Conservation (phyloP, 2,888 invertebrate genomes). For the Eupithecia subumbrata region DNA sequence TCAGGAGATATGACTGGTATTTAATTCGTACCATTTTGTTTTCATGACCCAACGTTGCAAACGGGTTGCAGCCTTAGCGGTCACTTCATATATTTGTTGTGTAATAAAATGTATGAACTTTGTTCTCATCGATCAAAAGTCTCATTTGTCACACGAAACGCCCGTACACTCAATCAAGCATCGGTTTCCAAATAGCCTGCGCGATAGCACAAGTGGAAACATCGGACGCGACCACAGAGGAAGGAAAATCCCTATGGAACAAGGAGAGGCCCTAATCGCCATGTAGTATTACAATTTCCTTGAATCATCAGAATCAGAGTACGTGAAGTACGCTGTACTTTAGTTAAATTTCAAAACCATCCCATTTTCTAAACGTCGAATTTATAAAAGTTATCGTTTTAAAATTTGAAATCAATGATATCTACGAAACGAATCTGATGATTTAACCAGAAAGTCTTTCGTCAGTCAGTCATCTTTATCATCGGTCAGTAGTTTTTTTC, state of each 20-base stretch:
- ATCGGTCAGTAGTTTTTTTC: not conserved
- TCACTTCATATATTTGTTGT: not conserved
- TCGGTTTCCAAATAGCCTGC: slow-evolving; percentile 21
- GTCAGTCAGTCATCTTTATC: not conserved
- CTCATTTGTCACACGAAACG: slow-evolving; percentile 53
- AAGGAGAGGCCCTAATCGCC: not conserved
- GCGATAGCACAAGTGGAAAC: slow-evolving; percentile 40
- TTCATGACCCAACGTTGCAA: not conserved
- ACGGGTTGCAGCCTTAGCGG: not conserved
- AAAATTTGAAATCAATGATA: too few species aligned
- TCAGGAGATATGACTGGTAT: not conserved
- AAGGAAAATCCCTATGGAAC: not conserved
- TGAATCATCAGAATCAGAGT: not conserved
- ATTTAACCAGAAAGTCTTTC: not conserved
- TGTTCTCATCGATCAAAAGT: slow-evolving; percentile 32
- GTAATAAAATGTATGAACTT: slow-evolving; percentile 17
- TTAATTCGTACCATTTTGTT: not conserved
- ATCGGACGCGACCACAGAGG: slow-evolving; percentile 1
- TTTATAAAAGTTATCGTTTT: not conserved
- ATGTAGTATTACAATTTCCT: not conserved
- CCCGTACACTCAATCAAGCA: slow-evolving; percentile 29
- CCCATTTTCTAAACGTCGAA: not conserved
- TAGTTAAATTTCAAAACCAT: not conserved
- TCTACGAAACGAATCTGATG: not conserved
- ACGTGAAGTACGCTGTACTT: not conserved